These are phyloP conservation scores for Drosophila pseudotalamancana DNA, from an alignment of 2,888 invertebrate genomes.

Conservation along the genomic window DNA sequence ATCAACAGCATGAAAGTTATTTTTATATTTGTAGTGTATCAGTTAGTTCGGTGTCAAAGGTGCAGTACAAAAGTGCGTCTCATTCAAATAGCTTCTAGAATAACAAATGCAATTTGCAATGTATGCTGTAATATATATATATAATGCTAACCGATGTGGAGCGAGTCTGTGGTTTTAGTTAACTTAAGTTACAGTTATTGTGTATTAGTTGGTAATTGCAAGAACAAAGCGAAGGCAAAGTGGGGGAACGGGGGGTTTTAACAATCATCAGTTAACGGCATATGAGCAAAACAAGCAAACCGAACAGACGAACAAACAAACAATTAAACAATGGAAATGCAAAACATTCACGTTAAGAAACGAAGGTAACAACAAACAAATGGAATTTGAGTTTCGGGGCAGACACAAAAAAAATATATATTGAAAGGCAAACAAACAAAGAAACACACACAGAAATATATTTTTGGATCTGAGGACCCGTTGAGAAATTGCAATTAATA, in stretches of 20 bases:
- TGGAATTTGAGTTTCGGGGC: slow-evolving; percentile 30
- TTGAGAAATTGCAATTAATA: slow-evolving; percentile 46
- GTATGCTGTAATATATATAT: background rate
- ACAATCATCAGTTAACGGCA: slow-evolving; percentile 16
- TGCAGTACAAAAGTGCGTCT: background rate
- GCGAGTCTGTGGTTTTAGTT: slow-evolving; percentile 14
- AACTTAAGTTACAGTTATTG: slow-evolving; percentile 15
- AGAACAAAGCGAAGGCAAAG: slow-evolving; percentile 30
- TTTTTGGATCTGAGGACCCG: slow-evolving; percentile 18
- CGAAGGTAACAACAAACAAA: slow-evolving; percentile 50
- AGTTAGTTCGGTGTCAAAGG: background rate
- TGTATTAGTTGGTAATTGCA: slow-evolving; percentile 29
- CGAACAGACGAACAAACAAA: slow-evolving; percentile 42
- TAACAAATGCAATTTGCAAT: background rate
- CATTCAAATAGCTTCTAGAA: background rate
- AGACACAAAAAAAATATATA: slow-evolving; percentile 20
- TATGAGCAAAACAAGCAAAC: slow-evolving; percentile 37
- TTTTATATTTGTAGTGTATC: background rate
- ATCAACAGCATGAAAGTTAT: background rate
- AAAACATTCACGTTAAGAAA: slow-evolving; percentile 47
- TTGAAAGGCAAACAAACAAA: background rate
- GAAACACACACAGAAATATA: slow-evolving; percentile 18
- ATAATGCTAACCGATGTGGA: background rate
- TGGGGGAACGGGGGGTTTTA: slow-evolving; percentile 5
- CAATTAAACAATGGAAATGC: slow-evolving; percentile 52